Conservation (phyloP, 2,888 invertebrate species). For the Caenorhabditis sp. region DNA sequence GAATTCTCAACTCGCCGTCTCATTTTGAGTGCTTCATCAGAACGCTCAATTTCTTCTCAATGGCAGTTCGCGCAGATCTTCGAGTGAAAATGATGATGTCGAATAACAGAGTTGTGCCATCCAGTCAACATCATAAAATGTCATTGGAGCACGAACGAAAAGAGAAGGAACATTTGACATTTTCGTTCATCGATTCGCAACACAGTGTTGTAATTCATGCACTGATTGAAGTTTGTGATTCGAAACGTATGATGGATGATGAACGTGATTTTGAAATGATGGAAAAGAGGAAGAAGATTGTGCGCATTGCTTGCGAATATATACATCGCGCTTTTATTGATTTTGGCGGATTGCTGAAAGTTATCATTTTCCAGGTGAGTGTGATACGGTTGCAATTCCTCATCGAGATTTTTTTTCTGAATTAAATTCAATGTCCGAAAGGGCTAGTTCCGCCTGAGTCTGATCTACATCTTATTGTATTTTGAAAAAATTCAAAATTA, state of each 20-base stretch:
- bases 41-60: constrained; percentile 36
- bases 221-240: constrained; percentile 44
- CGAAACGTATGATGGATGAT: constrained; percentile 43
- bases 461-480: no score
- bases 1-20: constrained; percentile 40
- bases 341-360: constrained; percentile 36
- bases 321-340: constrained; percentile 46
- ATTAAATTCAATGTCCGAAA: no score
- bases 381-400: background rate
- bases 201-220: constrained; percentile 41
- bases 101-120: background rate
- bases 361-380: constrained; percentile 39
- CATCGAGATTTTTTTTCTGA: background rate
- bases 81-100: constrained; percentile 23
- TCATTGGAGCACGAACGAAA: constrained; percentile 34
- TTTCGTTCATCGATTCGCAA: constrained; percentile 33
- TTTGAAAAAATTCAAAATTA: no score
- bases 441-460: no score
- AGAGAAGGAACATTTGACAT: constrained; percentile 39
- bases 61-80: constrained; percentile 13
- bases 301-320: constrained; percentile 34
- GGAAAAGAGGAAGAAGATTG: constrained; percentile 24
- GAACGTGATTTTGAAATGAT: constrained; percentile 6
- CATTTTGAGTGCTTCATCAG: constrained; percentile 45
- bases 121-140: background rate